Conservation (phyloP, 1,140 invertebrate genomes). For the Tenebrio molitor region DNA sequence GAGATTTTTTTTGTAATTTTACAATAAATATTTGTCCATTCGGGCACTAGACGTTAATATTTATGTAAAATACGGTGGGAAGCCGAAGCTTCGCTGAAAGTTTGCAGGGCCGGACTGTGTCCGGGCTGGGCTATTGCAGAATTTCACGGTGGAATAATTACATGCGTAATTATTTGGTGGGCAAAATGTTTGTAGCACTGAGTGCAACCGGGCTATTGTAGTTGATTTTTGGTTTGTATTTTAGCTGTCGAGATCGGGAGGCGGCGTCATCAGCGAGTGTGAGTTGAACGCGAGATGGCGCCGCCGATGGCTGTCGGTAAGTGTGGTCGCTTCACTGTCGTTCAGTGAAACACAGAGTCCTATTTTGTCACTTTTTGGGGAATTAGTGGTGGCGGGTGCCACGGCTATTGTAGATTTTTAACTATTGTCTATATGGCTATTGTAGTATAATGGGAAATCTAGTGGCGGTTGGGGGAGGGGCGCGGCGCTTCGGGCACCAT, state of each 20-base stretch:
- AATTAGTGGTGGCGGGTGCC: constrained; percentile 60
- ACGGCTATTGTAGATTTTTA: constrained; percentile 62
- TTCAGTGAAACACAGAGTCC: constrained; percentile 52
- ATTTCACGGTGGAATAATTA: constrained; percentile 58
- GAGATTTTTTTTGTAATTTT: constrained; percentile 65
- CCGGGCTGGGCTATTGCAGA: constrained; percentile 65
- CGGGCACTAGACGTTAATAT: constrained; percentile 66
- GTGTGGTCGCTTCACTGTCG: constrained; percentile 50
- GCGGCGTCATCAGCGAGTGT: constrained; percentile 10
- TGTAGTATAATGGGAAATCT: constrained; percentile 52
- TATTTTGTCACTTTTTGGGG: constrained; percentile 63
- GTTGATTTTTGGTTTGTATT: constrained; percentile 57
- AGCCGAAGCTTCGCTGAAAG: constrained; percentile 52
- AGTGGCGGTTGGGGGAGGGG: not conserved
- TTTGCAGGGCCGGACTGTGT: constrained; percentile 54
- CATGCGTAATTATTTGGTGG: constrained; percentile 58
- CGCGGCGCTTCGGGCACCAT: not conserved
- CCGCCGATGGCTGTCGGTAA: not conserved
- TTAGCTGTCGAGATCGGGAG: constrained; percentile 53
- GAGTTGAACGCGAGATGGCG: not conserved
- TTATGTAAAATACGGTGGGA: constrained; percentile 66
- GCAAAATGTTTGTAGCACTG: constrained; percentile 67
- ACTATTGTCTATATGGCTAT: constrained; percentile 63
- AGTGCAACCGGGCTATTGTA: constrained; percentile 67
- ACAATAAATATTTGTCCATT: constrained; percentile 67